phyloP scores from a whole-genome alignment of 2,797 vertebrate species.

The Acrossocheilus wenchowensis region DNA sequence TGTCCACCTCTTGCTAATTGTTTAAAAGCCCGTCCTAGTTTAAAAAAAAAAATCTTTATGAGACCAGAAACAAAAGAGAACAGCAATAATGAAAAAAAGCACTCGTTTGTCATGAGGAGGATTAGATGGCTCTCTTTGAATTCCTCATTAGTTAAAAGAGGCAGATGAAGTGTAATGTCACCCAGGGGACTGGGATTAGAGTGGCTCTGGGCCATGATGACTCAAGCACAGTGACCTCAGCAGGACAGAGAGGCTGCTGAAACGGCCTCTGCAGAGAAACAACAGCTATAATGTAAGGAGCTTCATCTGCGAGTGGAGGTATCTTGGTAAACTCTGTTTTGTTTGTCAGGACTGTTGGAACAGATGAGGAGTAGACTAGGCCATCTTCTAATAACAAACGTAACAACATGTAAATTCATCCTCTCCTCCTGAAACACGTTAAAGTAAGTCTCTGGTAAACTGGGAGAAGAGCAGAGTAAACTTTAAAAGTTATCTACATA shows the following conservation, averaged over 20 bases:
- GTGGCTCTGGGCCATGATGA: conserved; percentile 34
- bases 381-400: neutral
- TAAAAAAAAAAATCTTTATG: conserved; percentile 28
- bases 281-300: neutral
- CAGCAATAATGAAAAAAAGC: conserved; percentile 18
- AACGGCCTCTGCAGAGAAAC: neutral
- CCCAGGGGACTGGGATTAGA: conserved; percentile 58
- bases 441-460: too few relatives aligned
- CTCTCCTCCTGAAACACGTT: too few relatives aligned
- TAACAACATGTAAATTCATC: too few relatives aligned
- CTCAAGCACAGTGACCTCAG: conserved; percentile 40
- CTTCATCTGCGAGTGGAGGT: neutral
- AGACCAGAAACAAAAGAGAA: conserved; percentile 13
- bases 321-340: neutral
- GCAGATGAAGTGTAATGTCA: conserved; percentile 58
- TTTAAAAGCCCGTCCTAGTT: conserved; percentile 49
- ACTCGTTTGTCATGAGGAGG: conserved; percentile 5
- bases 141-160: conserved; percentile 60
- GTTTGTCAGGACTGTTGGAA: neutral
- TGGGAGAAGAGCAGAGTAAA: too few relatives aligned
- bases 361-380: neutral
- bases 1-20: conserved; percentile 48
- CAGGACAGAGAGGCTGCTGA: conserved; percentile 27
- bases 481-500: too few relatives aligned
- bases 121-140: conserved; percentile 49